Conservation (phyloP, 2,888 invertebrate genomes). For the Coleophora deauratella region DNA sequence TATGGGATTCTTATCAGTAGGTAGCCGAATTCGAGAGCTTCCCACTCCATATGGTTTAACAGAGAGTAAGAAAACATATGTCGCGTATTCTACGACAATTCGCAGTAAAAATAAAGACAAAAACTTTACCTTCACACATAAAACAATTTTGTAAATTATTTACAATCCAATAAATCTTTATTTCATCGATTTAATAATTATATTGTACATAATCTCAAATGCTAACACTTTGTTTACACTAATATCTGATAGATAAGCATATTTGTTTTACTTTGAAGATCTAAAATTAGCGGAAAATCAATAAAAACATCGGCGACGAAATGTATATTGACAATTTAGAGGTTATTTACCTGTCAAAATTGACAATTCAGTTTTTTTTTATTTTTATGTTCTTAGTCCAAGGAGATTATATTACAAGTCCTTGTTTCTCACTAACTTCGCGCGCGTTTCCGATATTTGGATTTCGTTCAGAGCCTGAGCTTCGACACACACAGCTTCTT, state of each 20-base stretch:
- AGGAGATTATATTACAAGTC: slow-evolving; percentile 11
- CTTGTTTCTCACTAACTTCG: no score
- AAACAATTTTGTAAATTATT: slow-evolving; percentile 16
- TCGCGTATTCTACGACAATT: no score
- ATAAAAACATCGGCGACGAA: slow-evolving; percentile 30
- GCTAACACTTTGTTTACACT: slow-evolving; percentile 21
- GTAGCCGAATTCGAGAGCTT: no score
- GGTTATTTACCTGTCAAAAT: slow-evolving; percentile 51
- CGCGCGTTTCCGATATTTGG: no score
- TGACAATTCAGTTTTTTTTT: slow-evolving; percentile 22
- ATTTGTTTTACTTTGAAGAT: slow-evolving; percentile 12
- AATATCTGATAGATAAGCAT: slow-evolving; percentile 14
- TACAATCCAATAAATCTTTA: slow-evolving; percentile 15
- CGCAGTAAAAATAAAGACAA: slow-evolving; percentile 3
- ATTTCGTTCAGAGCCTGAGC: no score
- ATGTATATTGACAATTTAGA: slow-evolving; percentile 20
- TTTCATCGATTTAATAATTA: slow-evolving; percentile 22
- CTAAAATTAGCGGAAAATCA: slow-evolving; percentile 20
- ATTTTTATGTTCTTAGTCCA: slow-evolving; percentile 16
- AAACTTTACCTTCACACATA: slow-evolving; percentile 20
- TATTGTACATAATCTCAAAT: slow-evolving; percentile 31
- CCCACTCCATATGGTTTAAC: no score
- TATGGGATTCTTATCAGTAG: no score
- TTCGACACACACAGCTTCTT: no score
- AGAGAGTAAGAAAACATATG: no score